Base-by-base conservation (phyloP, 1,140 invertebrate genomes). In the Drosophila auraria region DNA sequence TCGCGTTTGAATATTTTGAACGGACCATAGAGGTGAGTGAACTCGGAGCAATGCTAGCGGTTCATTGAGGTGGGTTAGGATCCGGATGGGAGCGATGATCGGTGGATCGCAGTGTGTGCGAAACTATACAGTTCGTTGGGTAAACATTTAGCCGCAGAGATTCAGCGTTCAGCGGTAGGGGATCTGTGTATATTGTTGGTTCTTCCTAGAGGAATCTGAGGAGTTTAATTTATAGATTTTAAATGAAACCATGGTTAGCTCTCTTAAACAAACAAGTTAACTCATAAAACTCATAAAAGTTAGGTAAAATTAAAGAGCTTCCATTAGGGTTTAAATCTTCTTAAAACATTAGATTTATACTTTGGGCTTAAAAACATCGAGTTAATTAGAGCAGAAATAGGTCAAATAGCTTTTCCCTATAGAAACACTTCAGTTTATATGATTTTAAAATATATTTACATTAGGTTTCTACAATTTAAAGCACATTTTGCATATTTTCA, bases 1-100 rank as follows among this genome's bases (percentile, higher is more conserved):
- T 95, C 59, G 95, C 96, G 47, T 97, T 97, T 91, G 94, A 94
- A 53, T 95, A 97, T 76, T 97, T 97, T 92, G 96, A 97, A 93
- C 95, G 95, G 93, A 97, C 96, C 53, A 95, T 97, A 78, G 94
- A 95, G 94, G 96, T 97, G 94, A 94, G 92, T 93, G 63, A 90
- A 78, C 86, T 76, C 6, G 7, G 1, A 8, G 14, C 50, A 20
- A 45, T 9, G 12, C 38, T 7, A 11, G 8, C 17, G 27, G n/a
- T 33, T 50, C 25, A 66, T 66, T 47, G 74, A 62, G 71, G 72
- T 75, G 57, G 59, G 72, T 54, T 62, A 76, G 47, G 40, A 69
- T 33, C 47, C 20, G 30, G 11, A 25, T 63, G 15, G 23, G 23
- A 47, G n/a, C 25, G 36, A 17, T 51, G 50, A 51, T 51, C 17